Percentiles rank a stretch among this genome's conserved stretches.
Evolutionary conservation across 1,140 invertebrate species (phyloP).

Genomic region (Paraescarpia echinospica): DNA sequence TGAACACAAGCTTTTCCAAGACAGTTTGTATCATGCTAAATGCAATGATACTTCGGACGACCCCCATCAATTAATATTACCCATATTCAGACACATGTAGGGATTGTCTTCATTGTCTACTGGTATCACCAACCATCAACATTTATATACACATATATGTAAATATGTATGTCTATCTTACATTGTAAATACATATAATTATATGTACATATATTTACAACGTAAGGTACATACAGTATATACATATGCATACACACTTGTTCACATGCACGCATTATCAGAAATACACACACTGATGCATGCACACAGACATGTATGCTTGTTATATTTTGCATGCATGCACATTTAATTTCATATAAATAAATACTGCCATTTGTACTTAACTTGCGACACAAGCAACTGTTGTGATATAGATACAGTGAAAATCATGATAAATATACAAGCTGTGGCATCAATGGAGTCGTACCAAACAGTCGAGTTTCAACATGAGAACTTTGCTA

Average conservation of each 20-base stretch:
- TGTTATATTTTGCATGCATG: not conserved
- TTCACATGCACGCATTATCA: not conserved
- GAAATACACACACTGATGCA: not conserved
- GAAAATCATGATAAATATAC: not conserved
- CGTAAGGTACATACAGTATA: no score
- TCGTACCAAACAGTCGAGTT: not conserved
- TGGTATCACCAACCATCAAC: not conserved
- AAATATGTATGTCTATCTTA: not conserved
- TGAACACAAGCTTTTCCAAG: conserved; percentile 1
- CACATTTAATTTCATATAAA: not conserved
- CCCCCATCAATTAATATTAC: not conserved
- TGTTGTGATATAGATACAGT: not conserved
- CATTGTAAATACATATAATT: not conserved
- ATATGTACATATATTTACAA: conserved; percentile 22
- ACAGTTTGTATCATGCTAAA: not conserved
- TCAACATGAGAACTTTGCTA: not conserved
- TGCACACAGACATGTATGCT: not conserved
- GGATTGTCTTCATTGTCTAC: conserved; percentile 5
- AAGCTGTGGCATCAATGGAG: not conserved
- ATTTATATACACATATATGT: not conserved
- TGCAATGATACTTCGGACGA: not conserved
- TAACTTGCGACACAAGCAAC: not conserved
- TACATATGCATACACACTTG: not conserved
- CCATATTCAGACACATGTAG: not conserved
- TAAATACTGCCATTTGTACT: not conserved